phyloP scores from a whole-genome alignment of 2,888 invertebrate genomes.

The Leptogaster cylindrica region DNA sequence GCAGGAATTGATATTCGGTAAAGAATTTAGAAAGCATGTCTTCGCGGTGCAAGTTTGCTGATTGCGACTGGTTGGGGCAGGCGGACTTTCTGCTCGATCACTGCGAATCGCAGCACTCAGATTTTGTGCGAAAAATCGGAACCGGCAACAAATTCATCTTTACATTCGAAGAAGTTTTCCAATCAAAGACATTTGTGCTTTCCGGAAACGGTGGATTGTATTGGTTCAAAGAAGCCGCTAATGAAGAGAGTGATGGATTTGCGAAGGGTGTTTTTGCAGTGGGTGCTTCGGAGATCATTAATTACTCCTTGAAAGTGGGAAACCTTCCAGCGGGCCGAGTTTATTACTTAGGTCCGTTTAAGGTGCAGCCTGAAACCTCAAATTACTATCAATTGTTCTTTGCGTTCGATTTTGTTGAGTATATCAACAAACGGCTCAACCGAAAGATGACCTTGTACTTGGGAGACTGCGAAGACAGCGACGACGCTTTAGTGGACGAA shows the following conservation, averaged over 20 bases:
- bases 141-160: conserved; percentile 8
- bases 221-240: background rate
- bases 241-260: conserved; percentile 1
- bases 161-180: conserved; percentile 3
- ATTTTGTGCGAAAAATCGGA: background rate
- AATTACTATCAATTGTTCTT: conserved; percentile 17
- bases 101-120: background rate
- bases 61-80: background rate
- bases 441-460: background rate
- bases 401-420: conserved; percentile 7
- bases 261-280: conserved; percentile 4
- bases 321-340: background rate
- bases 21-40: background rate
- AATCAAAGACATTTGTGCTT: conserved; percentile 7
- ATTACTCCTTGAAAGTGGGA: conserved; percentile 6
- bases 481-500: background rate
- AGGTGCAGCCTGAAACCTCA: conserved; percentile 1
- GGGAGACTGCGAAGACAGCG: background rate
- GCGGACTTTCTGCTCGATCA: conserved; percentile 8
- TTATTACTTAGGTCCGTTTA: conserved; percentile 1
- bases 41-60: background rate
- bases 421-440: background rate
- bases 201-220: conserved; percentile 13
- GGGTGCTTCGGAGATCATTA: background rate
- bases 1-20: background rate